Evolutionary conservation across 2,113 vertebrate genomes (phyloP).

Genomic region (Tor tambroides): DNA sequence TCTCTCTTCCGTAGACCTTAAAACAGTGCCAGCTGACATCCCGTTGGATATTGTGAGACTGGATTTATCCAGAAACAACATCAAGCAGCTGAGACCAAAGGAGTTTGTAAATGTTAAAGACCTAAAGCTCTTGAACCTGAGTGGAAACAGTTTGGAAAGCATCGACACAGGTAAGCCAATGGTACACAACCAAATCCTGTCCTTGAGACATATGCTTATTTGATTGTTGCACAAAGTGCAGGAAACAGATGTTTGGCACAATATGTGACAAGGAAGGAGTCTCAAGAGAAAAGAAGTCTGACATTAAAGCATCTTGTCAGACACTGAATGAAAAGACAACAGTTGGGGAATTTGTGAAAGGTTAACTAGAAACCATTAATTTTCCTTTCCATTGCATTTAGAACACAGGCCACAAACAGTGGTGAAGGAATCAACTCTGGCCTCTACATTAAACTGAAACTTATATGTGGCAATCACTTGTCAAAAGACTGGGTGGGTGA

Average conservation of each 20-base stretch:
- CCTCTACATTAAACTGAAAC: neutral
- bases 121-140: slow-evolving; percentile 90
- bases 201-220: neutral
- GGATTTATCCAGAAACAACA: slow-evolving; percentile 90
- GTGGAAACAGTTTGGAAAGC: slow-evolving; percentile 83
- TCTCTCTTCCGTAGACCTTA: slow-evolving; percentile 78
- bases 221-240: neutral
- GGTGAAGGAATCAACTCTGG: neutral
- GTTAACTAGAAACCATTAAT: neutral
- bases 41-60: slow-evolving; percentile 89
- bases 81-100: slow-evolving; percentile 86
- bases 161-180: slow-evolving; percentile 87
- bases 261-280: neutral
- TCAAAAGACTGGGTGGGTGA: neutral
- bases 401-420: neutral
- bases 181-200: neutral
- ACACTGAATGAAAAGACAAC: neutral
- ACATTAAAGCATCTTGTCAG: neutral
- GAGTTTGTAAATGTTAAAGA: slow-evolving; percentile 89
- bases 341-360: neutral
- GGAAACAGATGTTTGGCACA: neutral
- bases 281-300: neutral
- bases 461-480: neutral
- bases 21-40: slow-evolving; percentile 85
- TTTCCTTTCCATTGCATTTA: neutral